Base-by-base conservation (phyloP, 2,888 invertebrate species). In the Orgyia antiqua region DNA sequence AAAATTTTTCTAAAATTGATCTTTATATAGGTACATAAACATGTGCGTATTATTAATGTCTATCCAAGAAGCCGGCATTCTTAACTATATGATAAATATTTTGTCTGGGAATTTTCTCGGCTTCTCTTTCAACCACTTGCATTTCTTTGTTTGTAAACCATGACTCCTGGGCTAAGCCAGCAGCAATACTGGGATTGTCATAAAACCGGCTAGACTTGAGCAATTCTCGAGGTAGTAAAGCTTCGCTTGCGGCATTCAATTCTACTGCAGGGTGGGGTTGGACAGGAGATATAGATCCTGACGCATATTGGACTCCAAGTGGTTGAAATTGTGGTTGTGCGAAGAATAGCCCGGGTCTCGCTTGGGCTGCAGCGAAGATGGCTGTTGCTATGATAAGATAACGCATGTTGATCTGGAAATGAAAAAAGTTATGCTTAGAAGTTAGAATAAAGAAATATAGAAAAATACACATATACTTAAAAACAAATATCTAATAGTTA, bases 121-220 rank as follows among this genome's bases (percentile, higher is more conserved):
- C 91, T 59, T 94, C 94, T 7, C 95, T 88, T 58, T 94, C 89
- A 24, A 90, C 87, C 1, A 94, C 94, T 39, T 91, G 92, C 88
- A 91, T 92, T 67, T 94, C 94, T 58, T 93, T 93, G 45, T 91
- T 88, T 0, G 90, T 88, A 46, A 93, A 90, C 92, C 94, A 93
- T 0, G 94, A 94, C 52, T 92, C 93, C 53, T 91, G 91, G 1
- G 94, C 94, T 6, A 95, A 79, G 0, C 89, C 91, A 4, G 89
- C 90, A 4, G 92, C 94, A 7, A 93, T 89, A 1, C 84, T 69
- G 0, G 94, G 94, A 72, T 94, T 91, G 54, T 92, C 93, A 67
- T 93, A 95, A 68, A 94, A 94, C 4, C 80, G 78, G 25, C 88
- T 88, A 12, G 89, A 82, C 61, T 92, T 93, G 28, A 88, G 74